Conservation (phyloP, 2,888 invertebrate genomes). For the Erebia aethiops region DNA sequence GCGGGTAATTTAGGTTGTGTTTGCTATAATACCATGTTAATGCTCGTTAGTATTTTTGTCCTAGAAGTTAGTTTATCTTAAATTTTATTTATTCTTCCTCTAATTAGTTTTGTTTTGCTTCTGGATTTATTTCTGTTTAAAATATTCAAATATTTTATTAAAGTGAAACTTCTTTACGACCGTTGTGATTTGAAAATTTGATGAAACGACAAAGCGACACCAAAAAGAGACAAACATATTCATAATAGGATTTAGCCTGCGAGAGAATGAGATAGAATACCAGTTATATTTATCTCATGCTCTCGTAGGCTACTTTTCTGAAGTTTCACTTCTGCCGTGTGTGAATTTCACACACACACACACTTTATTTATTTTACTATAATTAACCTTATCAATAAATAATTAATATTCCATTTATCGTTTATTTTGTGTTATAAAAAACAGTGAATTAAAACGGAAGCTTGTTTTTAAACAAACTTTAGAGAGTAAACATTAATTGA, state of each 20-base stretch:
- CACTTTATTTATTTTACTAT: too few relatives aligned
- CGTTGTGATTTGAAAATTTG: too few relatives aligned
- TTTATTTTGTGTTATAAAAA: slow-evolving; percentile 10
- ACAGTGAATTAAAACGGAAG: slow-evolving; percentile 40
- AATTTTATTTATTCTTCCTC: not conserved
- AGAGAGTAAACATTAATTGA: slow-evolving; percentile 26
- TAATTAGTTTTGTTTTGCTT: not conserved
- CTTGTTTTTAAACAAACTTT: slow-evolving; percentile 31
- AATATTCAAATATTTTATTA: too few relatives aligned
- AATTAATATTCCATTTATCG: not conserved
- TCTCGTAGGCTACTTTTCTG: too few relatives aligned
- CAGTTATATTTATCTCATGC: too few relatives aligned
- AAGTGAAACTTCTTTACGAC: too few relatives aligned
- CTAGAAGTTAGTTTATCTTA: not conserved
- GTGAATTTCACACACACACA: too few relatives aligned
- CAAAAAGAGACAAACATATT: too few relatives aligned
- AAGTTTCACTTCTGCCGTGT: too few relatives aligned
- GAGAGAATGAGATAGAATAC: too few relatives aligned
- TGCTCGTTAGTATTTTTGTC: not conserved
- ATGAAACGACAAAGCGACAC: too few relatives aligned
- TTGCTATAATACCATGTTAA: not conserved
- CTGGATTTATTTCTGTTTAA: not conserved
- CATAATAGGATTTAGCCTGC: too few relatives aligned
- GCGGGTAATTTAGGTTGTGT: slow-evolving; percentile 12
- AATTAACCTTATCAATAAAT: not conserved